phyloP scores from a whole-genome alignment of 1,140 invertebrate species.

The Melipona quadrifasciata region DNA sequence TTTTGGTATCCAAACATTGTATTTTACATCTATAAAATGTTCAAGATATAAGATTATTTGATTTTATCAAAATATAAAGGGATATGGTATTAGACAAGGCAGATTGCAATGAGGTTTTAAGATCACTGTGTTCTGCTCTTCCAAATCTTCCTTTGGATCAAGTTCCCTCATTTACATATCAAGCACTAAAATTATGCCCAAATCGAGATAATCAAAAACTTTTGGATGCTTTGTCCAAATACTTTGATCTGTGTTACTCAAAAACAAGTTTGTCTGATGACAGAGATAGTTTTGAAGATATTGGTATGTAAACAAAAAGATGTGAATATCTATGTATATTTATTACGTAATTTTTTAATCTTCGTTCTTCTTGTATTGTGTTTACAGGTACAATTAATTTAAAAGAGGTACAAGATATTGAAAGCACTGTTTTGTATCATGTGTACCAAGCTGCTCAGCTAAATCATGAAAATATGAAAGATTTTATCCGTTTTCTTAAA shows the following conservation, averaged over 20 bases:
- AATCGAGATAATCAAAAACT: slow-evolving; percentile 73
- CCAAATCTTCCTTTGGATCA: slow-evolving; percentile 72
- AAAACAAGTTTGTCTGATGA: slow-evolving; percentile 60
- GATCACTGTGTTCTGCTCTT: slow-evolving; percentile 75
- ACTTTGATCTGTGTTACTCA: slow-evolving; percentile 75
- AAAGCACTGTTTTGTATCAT: slow-evolving; percentile 84
- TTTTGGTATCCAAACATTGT: background rate
- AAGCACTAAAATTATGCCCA: slow-evolving; percentile 77
- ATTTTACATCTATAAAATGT: background rate
- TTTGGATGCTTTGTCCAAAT: slow-evolving; percentile 76
- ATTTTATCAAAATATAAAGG: slow-evolving; percentile 60
- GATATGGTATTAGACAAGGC: slow-evolving; percentile 76
- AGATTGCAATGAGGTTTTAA: slow-evolving; percentile 76
- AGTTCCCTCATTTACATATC: slow-evolving; percentile 81
- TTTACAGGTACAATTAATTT: slow-evolving; percentile 61
- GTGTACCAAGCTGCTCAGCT: slow-evolving; percentile 81
- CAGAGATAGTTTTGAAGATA: slow-evolving; percentile 46
- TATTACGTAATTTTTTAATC: slow-evolving; percentile 14
- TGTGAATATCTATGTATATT: background rate
- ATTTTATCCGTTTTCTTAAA: slow-evolving; percentile 82
- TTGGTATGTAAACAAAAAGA: slow-evolving; percentile 24
- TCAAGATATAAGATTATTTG: background rate
- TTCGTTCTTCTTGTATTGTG: background rate
- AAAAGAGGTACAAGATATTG: slow-evolving; percentile 77
- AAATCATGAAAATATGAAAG: slow-evolving; percentile 80